Evolutionary conservation across 2,797 vertebrate species (phyloP).

Genomic region (Coendou prehensilis): DNA sequence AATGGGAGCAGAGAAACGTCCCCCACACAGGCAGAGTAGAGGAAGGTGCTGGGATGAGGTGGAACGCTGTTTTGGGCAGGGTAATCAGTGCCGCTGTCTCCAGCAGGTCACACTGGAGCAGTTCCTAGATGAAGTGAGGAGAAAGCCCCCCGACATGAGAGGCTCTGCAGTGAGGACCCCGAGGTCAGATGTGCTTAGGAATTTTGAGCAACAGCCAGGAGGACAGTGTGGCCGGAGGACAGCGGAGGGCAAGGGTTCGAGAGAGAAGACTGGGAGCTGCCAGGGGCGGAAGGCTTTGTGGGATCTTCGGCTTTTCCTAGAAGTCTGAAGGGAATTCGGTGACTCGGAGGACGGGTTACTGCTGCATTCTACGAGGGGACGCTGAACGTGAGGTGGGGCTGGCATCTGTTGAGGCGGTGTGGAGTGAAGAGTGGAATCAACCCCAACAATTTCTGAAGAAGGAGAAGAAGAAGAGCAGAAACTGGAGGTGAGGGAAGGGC

Average conservation of each 20-base stretch:
- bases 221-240: neutral
- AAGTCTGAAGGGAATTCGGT: neutral
- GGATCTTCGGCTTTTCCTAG: neutral
- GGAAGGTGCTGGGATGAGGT: neutral
- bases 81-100: neutral
- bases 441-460: neutral
- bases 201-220: neutral
- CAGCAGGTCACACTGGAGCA: no score
- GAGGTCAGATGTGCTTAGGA: neutral
- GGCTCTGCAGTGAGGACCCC: neutral
- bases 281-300: neutral
- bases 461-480: neutral
- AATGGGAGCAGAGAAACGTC: neutral
- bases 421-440: neutral
- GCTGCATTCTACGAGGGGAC: neutral
- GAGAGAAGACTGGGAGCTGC: neutral
- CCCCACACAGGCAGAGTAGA: neutral
- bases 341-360: neutral
- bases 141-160: neutral
- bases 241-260: neutral
- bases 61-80: neutral
- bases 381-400: neutral
- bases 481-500: neutral
- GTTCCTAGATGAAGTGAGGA: neutral
- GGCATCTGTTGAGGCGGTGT: neutral